Evolutionary conservation across 2,888 invertebrate genomes (phyloP).

Genomic region (Camptogramma bilineatum): DNA sequence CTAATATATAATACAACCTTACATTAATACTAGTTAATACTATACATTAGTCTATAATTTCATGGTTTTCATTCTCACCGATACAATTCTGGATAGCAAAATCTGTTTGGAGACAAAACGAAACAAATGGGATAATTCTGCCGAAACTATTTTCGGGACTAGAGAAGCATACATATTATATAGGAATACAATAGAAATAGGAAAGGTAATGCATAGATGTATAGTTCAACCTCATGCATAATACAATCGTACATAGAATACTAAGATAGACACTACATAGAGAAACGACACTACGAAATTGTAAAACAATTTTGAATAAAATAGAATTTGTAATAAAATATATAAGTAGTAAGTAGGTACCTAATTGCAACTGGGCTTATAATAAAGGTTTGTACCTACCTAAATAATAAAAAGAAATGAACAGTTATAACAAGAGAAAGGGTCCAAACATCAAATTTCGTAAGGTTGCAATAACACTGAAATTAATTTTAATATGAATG

Average conservation of each 20-base stretch:
- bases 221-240: constrained; percentile 39
- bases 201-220: constrained; percentile 9
- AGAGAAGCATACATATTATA: constrained; percentile 19
- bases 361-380: too few species aligned
- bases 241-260: constrained; percentile 48
- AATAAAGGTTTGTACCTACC: too few species aligned
- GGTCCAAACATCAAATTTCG: not conserved
- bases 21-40: constrained; percentile 61
- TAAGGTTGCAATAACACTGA: too few species aligned
- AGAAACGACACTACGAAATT: constrained; percentile 34
- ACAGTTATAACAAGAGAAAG: not conserved
- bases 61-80: constrained; percentile 27
- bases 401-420: too few species aligned
- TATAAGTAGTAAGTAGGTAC: too few species aligned
- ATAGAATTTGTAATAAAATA: not conserved
- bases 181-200: constrained; percentile 12
- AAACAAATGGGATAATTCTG: not conserved
- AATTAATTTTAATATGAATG: too few species aligned
- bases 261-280: constrained; percentile 53
- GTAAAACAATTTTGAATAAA: constrained; percentile 40
- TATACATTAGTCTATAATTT: constrained; percentile 38
- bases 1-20: constrained; percentile 80
- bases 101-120: constrained; percentile 8
- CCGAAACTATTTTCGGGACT: not conserved
- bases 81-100: constrained; percentile 16